A percentile compares a stretch with the other conserved stretches of the same genome.
phyloP scores from a whole-genome alignment of 2,113 vertebrate species.

The Galbula dea region DNA sequence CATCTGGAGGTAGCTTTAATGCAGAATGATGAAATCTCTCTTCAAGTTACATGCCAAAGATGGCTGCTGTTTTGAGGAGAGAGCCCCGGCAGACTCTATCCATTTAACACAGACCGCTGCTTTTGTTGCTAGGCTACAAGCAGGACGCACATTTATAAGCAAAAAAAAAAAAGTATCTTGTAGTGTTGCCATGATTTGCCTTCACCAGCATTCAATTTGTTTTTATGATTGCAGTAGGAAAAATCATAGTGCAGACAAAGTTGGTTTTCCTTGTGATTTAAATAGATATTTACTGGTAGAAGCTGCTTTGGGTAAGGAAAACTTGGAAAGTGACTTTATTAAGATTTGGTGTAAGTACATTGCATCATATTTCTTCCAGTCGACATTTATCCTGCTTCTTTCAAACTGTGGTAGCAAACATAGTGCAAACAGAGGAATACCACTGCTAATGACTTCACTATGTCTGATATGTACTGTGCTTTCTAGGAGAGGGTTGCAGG shows the following conservation, averaged over 20 bases:
- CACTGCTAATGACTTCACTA: background rate
- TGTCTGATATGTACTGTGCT: background rate
- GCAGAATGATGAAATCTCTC: conserved; percentile 59
- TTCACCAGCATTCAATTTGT: background rate
- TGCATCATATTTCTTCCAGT: conserved; percentile 19
- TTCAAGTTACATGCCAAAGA: conserved; percentile 45
- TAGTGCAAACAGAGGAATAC: background rate
- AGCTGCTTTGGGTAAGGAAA: background rate
- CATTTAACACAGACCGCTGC: conserved; percentile 20
- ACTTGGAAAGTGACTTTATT: background rate
- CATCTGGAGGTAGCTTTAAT: conserved; percentile 29
- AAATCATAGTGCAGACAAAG: background rate
- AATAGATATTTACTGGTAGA: background rate
- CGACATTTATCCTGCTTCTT: background rate
- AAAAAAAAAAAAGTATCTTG: background rate
- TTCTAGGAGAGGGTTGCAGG: background rate
- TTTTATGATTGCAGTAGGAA: background rate
- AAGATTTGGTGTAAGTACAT: background rate
- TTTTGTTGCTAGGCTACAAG: conserved; percentile 70
- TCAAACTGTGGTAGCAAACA: background rate
- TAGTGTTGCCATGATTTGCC: background rate
- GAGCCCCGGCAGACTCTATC: conserved; percentile 31
- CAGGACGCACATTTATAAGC: conserved; percentile 16
- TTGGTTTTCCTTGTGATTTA: background rate
- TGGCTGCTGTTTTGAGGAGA: conserved; percentile 66